phyloP scores from a whole-genome alignment of 2,888 invertebrate species.

The Amphipyra tragopoginis region DNA sequence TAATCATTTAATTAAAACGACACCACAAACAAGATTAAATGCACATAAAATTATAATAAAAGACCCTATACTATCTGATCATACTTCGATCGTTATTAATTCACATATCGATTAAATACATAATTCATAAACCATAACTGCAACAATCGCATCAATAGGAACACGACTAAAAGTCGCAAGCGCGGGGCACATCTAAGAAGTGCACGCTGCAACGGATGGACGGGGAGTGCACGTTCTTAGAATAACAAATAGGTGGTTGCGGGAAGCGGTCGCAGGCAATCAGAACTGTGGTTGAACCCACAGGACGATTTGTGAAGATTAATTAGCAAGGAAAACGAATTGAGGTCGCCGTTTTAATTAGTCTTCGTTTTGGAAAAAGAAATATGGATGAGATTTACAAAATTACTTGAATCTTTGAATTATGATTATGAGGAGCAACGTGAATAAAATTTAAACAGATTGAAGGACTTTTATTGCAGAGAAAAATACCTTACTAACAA shows the following conservation, averaged over 20 bases:
- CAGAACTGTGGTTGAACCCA: conserved; percentile 66
- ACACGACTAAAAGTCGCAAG: conserved; percentile 53
- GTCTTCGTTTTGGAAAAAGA: conserved; percentile 42
- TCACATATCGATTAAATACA: conserved; percentile 44
- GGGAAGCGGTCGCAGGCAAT: conserved; percentile 75
- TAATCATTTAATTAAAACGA: conserved; percentile 33
- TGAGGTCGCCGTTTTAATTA: conserved; percentile 54
- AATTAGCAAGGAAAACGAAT: conserved; percentile 75
- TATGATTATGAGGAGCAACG: not conserved
- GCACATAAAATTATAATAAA: conserved; percentile 34
- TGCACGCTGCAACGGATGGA: conserved; percentile 80
- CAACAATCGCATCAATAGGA: conserved; percentile 46
- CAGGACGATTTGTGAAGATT: conserved; percentile 77
- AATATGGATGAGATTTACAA: conserved; percentile 36
- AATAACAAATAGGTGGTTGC: conserved; percentile 77
- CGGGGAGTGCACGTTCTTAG: conserved; percentile 72
- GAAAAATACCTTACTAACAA: no score
- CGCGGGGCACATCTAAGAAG: conserved; percentile 66
- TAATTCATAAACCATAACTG: conserved; percentile 58
- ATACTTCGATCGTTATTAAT: conserved; percentile 34
- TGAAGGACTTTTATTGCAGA: no score
- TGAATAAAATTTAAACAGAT: conserved; percentile 1
- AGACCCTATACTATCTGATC: conserved; percentile 29
- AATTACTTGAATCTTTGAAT: conserved; percentile 14
- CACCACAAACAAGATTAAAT: conserved; percentile 22